Conservation (phyloP, 1,140 invertebrate species). For the Drosophila albomicans region DNA sequence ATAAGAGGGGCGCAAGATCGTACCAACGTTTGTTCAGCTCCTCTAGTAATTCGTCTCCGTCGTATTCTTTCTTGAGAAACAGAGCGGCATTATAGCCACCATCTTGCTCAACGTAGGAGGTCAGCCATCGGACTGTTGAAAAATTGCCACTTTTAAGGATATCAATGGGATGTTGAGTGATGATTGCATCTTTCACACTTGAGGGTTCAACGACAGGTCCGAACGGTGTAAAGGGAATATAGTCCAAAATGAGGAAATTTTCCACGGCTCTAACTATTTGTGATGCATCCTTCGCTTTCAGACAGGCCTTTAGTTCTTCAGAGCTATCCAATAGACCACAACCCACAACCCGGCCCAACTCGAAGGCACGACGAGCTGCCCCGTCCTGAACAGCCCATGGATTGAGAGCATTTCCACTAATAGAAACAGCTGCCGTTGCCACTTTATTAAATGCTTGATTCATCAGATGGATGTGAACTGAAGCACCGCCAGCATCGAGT, state of each 20-base stretch:
- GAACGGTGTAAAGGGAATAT: slow-evolving; percentile 87
- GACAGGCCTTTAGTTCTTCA: slow-evolving; percentile 86
- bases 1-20: slow-evolving; percentile 37
- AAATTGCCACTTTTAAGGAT: slow-evolving; percentile 85
- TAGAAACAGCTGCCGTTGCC: slow-evolving; percentile 45
- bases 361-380: slow-evolving; percentile 85
- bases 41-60: background rate
- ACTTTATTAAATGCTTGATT: slow-evolving; percentile 74
- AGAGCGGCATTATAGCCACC: slow-evolving; percentile 86
- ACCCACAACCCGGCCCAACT: slow-evolving; percentile 86
- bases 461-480: slow-evolving; percentile 86
- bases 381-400: slow-evolving; percentile 85
- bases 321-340: slow-evolving; percentile 84
- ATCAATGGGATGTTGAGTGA: slow-evolving; percentile 65
- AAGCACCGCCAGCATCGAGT: slow-evolving; percentile 86
- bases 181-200: slow-evolving; percentile 80
- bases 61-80: slow-evolving; percentile 25
- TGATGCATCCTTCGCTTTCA: slow-evolving; percentile 85
- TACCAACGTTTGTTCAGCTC: slow-evolving; percentile 41
- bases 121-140: slow-evolving; percentile 86
- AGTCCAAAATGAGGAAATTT: slow-evolving; percentile 81
- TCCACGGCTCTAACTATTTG: slow-evolving; percentile 46
- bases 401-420: slow-evolving; percentile 62
- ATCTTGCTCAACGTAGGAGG: slow-evolving; percentile 85
- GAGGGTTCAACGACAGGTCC: slow-evolving; percentile 86